These are phyloP conservation scores for Mayetiola destructor DNA, from an alignment of 2,888 invertebrate genomes.

Conservation along the genomic window DNA sequence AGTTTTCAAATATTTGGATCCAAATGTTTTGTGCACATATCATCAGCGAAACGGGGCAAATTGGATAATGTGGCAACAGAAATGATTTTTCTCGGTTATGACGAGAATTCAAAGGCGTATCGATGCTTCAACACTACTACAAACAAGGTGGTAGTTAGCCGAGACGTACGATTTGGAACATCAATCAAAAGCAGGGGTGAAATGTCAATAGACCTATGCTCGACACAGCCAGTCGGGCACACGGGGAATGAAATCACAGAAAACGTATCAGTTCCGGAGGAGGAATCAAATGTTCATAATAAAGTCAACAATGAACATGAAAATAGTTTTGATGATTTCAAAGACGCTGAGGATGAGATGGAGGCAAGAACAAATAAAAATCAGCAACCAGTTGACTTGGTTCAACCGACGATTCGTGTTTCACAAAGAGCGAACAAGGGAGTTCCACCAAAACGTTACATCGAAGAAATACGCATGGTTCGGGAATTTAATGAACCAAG, in stretches of 20 bases:
- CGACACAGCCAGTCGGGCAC: background rate
- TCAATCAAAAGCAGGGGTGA: background rate
- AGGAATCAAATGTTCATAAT: background rate
- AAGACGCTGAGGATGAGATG: background rate
- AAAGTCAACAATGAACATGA: background rate
- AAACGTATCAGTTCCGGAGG: background rate
- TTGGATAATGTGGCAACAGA: slow-evolving; percentile 18
- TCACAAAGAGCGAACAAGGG: background rate
- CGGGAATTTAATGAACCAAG: slow-evolving; percentile 8
- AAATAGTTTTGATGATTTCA: background rate
- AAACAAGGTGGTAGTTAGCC: slow-evolving; percentile 17
- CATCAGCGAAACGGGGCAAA: slow-evolving; percentile 19
- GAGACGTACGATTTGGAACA: slow-evolving; percentile 16
- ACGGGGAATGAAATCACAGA: background rate
- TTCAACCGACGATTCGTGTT: background rate
- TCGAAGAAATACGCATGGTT: background rate
- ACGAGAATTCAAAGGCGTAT: slow-evolving; percentile 20
- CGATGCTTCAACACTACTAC: slow-evolving; percentile 18
- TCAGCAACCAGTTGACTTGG: background rate
- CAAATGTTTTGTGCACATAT: slow-evolving; percentile 16
- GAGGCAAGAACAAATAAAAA: background rate
- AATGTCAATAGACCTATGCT: background rate
- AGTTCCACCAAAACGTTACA: background rate
- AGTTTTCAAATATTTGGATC: slow-evolving; percentile 16
- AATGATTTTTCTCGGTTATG: slow-evolving; percentile 21